Evolutionary conservation across 2,113 vertebrate genomes (phyloP).

Genomic region (Arizona elegans): DNA sequence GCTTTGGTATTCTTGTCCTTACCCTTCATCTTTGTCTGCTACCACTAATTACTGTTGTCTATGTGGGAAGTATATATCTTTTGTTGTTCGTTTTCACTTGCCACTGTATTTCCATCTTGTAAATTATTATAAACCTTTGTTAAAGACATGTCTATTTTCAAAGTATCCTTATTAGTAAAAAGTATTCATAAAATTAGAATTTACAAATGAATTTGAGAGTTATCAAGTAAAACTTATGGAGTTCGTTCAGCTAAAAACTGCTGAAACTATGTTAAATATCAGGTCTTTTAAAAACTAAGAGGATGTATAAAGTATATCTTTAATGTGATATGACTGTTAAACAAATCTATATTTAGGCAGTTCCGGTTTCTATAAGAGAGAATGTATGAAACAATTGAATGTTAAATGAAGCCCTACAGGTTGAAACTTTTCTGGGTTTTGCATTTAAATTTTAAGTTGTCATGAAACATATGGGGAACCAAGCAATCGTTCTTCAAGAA

Average conservation of each 20-base stretch:
- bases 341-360: background rate
- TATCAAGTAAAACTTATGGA: background rate
- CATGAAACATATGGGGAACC: conserved; percentile 26
- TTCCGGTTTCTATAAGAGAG: background rate
- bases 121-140: conserved; percentile 8
- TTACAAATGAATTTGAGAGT: background rate
- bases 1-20: background rate
- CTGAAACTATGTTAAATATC: background rate
- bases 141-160: background rate
- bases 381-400: background rate
- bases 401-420: background rate
- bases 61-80: background rate
- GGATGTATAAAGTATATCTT: background rate
- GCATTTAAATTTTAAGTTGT: conserved; percentile 36
- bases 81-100: background rate
- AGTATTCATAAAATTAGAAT: background rate
- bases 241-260: background rate
- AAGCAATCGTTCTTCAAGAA: conserved; percentile 40
- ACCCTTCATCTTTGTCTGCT: background rate
- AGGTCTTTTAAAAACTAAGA: background rate
- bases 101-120: background rate
- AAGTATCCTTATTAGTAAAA: background rate
- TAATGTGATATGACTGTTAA: background rate
- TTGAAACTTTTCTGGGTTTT: background rate
- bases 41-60: background rate